Conservation (phyloP, 2,113 vertebrate species). For the Lichenostomus cassidix region DNA sequence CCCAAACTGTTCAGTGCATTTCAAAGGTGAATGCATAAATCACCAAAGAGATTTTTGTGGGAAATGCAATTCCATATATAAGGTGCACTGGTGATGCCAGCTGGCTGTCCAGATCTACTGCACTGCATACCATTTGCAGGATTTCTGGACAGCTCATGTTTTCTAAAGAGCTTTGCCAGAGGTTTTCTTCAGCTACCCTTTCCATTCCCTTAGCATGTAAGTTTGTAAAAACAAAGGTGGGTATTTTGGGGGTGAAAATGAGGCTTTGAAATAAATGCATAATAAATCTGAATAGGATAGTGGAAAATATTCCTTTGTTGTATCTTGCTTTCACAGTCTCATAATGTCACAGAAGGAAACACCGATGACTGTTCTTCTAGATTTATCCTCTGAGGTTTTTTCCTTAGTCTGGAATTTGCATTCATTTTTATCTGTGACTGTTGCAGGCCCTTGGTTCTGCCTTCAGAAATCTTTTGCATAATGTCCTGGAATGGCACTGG, state of each 20-base stretch:
- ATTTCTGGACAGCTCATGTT: background rate
- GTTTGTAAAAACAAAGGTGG: background rate
- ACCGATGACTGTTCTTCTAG: background rate
- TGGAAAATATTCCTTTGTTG: background rate
- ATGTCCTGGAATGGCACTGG: background rate
- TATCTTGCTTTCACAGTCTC: background rate
- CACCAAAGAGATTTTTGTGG: background rate
- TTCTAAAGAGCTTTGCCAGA: background rate
- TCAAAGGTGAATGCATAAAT: background rate
- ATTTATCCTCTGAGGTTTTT: background rate
- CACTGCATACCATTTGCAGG: background rate
- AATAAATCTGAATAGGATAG: background rate
- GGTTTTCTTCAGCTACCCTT: background rate
- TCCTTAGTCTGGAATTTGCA: background rate
- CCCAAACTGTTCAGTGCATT: background rate
- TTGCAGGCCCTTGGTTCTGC: background rate
- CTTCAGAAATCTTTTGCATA: background rate
- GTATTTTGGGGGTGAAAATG: background rate
- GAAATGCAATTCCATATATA: background rate
- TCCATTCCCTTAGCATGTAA: background rate
- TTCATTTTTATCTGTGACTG: background rate
- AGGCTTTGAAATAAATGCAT: background rate
- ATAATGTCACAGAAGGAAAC: background rate
- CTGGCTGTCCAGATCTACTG: background rate
- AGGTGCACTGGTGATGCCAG: constrained; percentile 9